Evolutionary conservation across 2,888 invertebrate species (phyloP).

Genomic region (Agonopterix heracliana): DNA sequence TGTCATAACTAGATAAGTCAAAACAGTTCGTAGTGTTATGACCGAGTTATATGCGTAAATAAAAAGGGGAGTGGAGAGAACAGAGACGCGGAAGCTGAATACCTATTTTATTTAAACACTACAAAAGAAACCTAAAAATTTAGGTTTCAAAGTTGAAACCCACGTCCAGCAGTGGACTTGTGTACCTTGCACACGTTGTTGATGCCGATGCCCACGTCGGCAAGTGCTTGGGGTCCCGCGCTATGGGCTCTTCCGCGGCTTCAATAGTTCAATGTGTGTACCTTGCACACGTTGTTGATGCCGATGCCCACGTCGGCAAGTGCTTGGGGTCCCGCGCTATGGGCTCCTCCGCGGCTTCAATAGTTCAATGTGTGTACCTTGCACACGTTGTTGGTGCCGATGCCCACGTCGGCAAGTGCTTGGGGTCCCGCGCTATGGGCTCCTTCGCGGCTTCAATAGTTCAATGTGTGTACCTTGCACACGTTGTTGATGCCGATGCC

Average conservation of each 20-base stretch:
- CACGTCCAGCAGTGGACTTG: no score
- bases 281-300: slow-evolving; percentile 43
- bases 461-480: slow-evolving; percentile 26
- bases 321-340: slow-evolving; percentile 22
- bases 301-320: slow-evolving; percentile 42
- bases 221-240: slow-evolving; percentile 27
- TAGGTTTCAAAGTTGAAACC: no score
- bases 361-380: slow-evolving; percentile 22
- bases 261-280: not conserved
- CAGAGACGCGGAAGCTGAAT: no score
- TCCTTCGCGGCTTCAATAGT: slow-evolving; percentile 17
- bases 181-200: slow-evolving; percentile 39
- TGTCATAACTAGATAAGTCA: no score
- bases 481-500: slow-evolving; percentile 45
- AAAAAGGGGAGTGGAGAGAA: no score
- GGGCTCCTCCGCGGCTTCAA: slow-evolving; percentile 19
- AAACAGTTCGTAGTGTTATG: no score
- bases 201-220: slow-evolving; percentile 41
- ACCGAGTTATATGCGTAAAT: no score
- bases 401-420: slow-evolving; percentile 39
- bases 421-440: slow-evolving; percentile 19
- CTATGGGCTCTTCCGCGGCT: slow-evolving; percentile 21
- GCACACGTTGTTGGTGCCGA: slow-evolving; percentile 39
- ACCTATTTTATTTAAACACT: no score
- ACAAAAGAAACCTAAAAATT: no score